Percentiles rank a stretch among this genome's conserved stretches.
Conservation (phyloP, 2,113 vertebrate species). For the Erythrolamprus reginae region DNA sequence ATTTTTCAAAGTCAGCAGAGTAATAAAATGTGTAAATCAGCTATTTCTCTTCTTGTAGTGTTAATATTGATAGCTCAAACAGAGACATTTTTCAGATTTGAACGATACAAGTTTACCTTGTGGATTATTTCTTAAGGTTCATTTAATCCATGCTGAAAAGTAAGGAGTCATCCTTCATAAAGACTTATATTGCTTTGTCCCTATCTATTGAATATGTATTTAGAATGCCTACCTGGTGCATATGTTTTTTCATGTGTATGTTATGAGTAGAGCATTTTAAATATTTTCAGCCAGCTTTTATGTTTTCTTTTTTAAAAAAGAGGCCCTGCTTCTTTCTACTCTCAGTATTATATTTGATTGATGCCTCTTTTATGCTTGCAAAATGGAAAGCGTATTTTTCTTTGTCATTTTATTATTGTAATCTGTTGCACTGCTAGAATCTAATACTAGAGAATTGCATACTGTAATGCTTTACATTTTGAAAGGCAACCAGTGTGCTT, state of each 20-base stretch:
- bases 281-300: slow-evolving; percentile 53
- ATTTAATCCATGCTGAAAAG: slow-evolving; percentile 21
- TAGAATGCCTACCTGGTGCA: slow-evolving; percentile 29
- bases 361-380: slow-evolving; percentile 42
- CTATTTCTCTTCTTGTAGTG: not conserved
- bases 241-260: not conserved
- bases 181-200: slow-evolving; percentile 39
- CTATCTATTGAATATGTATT: slow-evolving; percentile 42
- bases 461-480: slow-evolving; percentile 26
- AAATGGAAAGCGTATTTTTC: slow-evolving; percentile 45
- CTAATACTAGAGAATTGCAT: slow-evolving; percentile 31
- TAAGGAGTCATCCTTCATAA: slow-evolving; percentile 47
- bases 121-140: slow-evolving; percentile 39
- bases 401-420: slow-evolving; percentile 55
- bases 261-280: slow-evolving; percentile 48
- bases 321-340: slow-evolving; percentile 27
- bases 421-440: slow-evolving; percentile 36
- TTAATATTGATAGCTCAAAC: not conserved
- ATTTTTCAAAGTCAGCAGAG: not conserved
- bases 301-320: slow-evolving; percentile 24
- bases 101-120: slow-evolving; percentile 10
- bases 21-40: not conserved
- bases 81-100: not conserved
- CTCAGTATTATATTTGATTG: slow-evolving; percentile 43
- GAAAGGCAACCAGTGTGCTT: slow-evolving; percentile 13